Conservation (phyloP, 2,888 invertebrate genomes). For the Gryllus longicercus region DNA sequence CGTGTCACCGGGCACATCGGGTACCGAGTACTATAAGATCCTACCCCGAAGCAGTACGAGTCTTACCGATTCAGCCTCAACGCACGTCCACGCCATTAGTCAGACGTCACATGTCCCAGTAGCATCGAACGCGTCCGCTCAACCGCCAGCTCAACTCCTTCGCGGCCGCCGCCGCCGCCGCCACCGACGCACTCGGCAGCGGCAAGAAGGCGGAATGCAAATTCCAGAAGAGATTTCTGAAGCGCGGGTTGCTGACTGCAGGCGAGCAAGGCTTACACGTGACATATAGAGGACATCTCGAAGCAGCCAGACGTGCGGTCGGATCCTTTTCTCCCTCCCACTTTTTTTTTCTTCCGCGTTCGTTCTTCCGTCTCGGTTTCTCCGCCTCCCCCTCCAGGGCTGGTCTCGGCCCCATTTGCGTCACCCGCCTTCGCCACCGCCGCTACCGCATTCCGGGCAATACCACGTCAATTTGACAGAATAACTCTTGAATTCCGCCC, state of each 20-base stretch:
- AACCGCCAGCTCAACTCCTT: neutral
- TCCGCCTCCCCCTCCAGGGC: neutral
- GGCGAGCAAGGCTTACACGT: conserved; percentile 6
- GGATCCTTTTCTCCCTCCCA: neutral
- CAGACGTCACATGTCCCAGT: no score
- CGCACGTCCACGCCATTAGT: no score
- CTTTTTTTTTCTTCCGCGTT: no score
- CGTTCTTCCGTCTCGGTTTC: neutral
- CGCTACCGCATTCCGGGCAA: neutral
- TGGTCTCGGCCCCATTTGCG: neutral
- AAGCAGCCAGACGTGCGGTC: conserved; percentile 1
- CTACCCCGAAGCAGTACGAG: no score
- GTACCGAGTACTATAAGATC: no score
- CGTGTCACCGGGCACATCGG: no score
- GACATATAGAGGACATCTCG: conserved; percentile 17
- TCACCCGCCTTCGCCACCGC: neutral
- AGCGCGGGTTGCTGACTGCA: neutral
- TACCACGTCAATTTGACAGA: neutral
- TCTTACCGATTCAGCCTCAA: no score
- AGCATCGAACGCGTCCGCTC: no score
- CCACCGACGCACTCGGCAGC: neutral
- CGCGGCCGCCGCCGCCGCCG: neutral
- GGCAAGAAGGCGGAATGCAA: neutral
- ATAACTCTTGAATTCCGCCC: neutral
- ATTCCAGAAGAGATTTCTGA: neutral